Percentiles rank a stretch among this genome's conserved stretches.
These are phyloP conservation scores for Lytechinus variegatus DNA, from an alignment of 35 echinoderm and acorn worm species.

Conservation along the genomic window DNA sequence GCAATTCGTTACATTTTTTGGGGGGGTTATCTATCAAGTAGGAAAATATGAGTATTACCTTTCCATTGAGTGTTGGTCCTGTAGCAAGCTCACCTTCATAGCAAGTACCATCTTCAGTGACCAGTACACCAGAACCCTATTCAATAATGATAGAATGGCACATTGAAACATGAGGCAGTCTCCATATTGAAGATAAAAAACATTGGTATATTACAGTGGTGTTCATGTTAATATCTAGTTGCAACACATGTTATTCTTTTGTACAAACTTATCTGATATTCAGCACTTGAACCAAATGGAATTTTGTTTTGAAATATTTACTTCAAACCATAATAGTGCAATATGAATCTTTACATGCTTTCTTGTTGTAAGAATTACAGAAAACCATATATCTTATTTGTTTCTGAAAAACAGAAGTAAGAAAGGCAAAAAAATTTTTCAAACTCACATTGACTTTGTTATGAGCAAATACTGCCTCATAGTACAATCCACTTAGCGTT, in stretches of 20 bases:
- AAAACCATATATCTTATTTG: no score
- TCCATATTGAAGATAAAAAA: not conserved
- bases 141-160: not conserved
- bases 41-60: slow-evolving; percentile 53
- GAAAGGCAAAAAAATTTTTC: not conserved
- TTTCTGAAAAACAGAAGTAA: no score
- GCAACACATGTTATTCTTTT: no score
- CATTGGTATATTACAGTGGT: not conserved
- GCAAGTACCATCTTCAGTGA: slow-evolving; percentile 96
- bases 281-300: no score
- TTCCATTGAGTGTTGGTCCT: slow-evolving; percentile 96
- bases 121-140: slow-evolving; percentile 79
- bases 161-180: not conserved
- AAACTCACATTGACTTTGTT: slow-evolving; percentile 88
- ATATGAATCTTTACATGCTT: no score
- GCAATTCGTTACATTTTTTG: no score
- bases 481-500: slow-evolving; percentile 90
- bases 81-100: slow-evolving; percentile 93
- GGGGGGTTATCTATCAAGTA: no score
- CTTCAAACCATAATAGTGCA: no score
- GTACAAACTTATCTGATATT: no score
- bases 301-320: no score
- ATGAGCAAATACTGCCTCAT: slow-evolving; percentile 80
- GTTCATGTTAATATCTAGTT: no score
- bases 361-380: no score